phyloP scores from a whole-genome alignment of 2,888 invertebrate species.

The Micoletzkya japonica region DNA sequence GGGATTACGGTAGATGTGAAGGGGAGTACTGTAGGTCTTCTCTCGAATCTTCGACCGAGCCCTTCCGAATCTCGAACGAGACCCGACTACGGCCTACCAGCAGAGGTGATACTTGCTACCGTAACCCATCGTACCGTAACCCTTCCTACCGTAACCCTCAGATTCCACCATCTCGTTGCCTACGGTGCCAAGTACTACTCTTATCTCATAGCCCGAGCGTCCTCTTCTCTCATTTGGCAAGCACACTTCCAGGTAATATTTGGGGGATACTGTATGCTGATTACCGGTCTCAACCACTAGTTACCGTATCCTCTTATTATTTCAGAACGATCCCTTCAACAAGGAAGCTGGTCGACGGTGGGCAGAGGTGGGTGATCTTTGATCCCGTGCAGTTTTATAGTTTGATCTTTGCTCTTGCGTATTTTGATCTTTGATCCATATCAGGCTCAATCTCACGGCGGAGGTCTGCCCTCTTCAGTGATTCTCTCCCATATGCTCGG shows the following conservation, averaged over 20 bases:
- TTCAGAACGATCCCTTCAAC: constrained; percentile 44
- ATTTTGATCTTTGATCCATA: background rate
- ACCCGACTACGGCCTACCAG: constrained; percentile 49
- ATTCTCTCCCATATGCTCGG: constrained; percentile 53
- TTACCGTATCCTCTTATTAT: background rate
- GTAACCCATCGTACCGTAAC: background rate
- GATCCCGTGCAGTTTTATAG: background rate
- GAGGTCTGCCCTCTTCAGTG: constrained; percentile 53
- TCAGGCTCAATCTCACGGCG: constrained; percentile 59
- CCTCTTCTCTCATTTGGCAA: constrained; percentile 58
- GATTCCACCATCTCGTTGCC: constrained; percentile 93
- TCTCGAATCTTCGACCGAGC: constrained; percentile 40
- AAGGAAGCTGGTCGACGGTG: constrained; percentile 50
- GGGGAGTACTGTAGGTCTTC: constrained; percentile 8
- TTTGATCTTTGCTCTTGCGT: background rate
- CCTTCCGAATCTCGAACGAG: constrained; percentile 49
- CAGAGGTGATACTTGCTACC: constrained; percentile 39
- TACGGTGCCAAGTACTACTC: constrained; percentile 99
- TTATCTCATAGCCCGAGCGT: constrained; percentile 80
- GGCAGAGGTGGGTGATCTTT: constrained; percentile 48
- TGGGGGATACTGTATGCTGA: background rate
- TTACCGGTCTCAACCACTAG: background rate
- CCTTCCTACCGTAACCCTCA: background rate
- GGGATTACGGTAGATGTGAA: background rate
- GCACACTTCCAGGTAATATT: constrained; percentile 42